These are phyloP conservation scores for Pomacea maculata DNA, from an alignment of 1,140 invertebrate genomes.

Conservation along the genomic window DNA sequence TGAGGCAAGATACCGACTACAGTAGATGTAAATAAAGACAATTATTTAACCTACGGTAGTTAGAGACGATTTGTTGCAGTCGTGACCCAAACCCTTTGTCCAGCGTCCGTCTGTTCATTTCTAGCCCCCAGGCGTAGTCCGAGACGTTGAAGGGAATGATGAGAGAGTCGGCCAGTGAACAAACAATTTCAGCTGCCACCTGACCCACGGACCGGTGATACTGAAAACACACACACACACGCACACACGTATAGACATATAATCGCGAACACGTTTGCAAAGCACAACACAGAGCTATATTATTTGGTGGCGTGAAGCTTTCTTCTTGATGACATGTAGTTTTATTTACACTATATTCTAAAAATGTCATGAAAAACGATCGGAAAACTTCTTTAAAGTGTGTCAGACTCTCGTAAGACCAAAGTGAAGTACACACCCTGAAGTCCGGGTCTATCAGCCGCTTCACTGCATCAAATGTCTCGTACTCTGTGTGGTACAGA, in stretches of 20 bases:
- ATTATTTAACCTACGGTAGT: neutral
- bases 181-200: conserved; percentile 57
- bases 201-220: conserved; percentile 58
- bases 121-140: conserved; percentile 35
- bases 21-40: too few relatives aligned
- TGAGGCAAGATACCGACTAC: too few relatives aligned
- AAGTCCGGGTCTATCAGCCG: conserved; percentile 61
- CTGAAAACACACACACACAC: conserved; percentile 19
- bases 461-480: conserved; percentile 63
- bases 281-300: too few relatives aligned
- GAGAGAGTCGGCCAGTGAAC: conserved; percentile 60
- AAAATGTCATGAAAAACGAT: too few relatives aligned
- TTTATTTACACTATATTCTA: too few relatives aligned
- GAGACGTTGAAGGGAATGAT: conserved; percentile 62
- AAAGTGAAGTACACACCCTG: conserved; percentile 25
- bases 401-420: too few relatives aligned
- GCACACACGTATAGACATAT: neutral
- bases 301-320: too few relatives aligned
- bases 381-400: too few relatives aligned
- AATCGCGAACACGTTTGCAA: neutral
- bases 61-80: conserved; percentile 21
- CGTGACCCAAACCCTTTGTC: conserved; percentile 31
- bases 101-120: conserved; percentile 23
- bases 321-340: too few relatives aligned
- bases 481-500: conserved; percentile 67